phyloP scores from a whole-genome alignment of 2,797 vertebrate species.

The Silurus lanzhouensis region DNA sequence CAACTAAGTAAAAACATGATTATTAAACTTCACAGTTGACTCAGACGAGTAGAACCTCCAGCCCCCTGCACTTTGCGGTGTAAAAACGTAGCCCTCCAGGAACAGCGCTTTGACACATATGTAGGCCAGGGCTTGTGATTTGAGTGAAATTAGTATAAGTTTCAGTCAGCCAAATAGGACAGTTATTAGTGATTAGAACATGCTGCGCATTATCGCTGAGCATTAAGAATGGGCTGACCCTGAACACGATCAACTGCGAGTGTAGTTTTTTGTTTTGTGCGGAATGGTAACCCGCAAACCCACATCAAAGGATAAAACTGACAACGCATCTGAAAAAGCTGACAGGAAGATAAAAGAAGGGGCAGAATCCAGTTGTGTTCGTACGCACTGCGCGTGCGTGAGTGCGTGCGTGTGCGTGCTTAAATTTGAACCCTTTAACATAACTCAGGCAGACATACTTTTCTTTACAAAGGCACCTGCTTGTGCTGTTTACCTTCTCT shows the following conservation, averaged over 20 bases:
- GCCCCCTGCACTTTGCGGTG: not conserved
- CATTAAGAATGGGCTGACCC: not conserved
- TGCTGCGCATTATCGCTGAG: not conserved
- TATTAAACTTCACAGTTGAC: not conserved
- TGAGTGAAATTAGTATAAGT: conserved; percentile 25
- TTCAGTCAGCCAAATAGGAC: conserved; percentile 18
- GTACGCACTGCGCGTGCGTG: not conserved
- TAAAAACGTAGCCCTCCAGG: not conserved
- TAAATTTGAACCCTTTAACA: conserved; percentile 7
- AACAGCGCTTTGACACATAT: conserved; percentile 4
- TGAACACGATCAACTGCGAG: not conserved
- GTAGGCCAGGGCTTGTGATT: conserved; percentile 10
- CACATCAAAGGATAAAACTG: conserved; percentile 19
- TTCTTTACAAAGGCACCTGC: not conserved
- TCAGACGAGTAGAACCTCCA: not conserved
- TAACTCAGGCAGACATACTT: not conserved
- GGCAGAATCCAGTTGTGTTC: conserved; percentile 14
- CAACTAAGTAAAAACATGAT: not conserved
- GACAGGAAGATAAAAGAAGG: conserved; percentile 25
- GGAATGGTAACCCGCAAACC: conserved; percentile 31
- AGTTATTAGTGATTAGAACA: conserved; percentile 32
- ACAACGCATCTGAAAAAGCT: conserved; percentile 20
- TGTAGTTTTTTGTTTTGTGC: not conserved
- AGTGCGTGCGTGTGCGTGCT: not conserved
- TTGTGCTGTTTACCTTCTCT: conserved; percentile 84